Percentiles rank a stretch among this genome's conserved stretches.
These are phyloP conservation scores for Keiferia lycopersicella DNA, from an alignment of 2,888 invertebrate genomes.

Conservation along the genomic window DNA sequence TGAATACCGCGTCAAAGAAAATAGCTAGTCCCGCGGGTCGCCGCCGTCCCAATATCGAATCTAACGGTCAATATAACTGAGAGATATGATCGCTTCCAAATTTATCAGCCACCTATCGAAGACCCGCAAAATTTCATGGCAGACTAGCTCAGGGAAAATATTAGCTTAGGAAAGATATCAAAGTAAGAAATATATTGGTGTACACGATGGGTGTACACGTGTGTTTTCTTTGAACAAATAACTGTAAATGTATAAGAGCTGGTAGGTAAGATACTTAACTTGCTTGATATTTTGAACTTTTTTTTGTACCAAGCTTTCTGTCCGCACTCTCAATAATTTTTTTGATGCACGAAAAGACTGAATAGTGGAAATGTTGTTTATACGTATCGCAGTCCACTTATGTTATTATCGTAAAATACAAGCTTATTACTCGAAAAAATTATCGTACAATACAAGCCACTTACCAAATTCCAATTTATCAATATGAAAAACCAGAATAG, in stretches of 20 bases:
- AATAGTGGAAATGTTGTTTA: too few relatives aligned
- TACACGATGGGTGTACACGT: too few relatives aligned
- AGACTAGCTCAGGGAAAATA: constrained; percentile 40
- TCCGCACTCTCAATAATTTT: too few relatives aligned
- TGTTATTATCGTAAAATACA: too few relatives aligned
- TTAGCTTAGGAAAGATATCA: constrained; percentile 44
- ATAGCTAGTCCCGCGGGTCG: constrained; percentile 31
- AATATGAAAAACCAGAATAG: too few relatives aligned
- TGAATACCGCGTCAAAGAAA: constrained; percentile 39
- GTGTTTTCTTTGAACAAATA: constrained; percentile 27
- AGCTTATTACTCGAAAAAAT: too few relatives aligned
- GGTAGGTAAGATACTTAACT: neutral
- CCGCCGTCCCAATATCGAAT: constrained; percentile 46
- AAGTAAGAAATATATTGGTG: constrained; percentile 21
- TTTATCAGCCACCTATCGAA: constrained; percentile 56
- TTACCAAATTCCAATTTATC: too few relatives aligned
- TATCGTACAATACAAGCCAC: too few relatives aligned
- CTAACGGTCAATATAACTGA: constrained; percentile 64
- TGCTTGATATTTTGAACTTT: neutral
- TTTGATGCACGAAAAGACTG: too few relatives aligned
- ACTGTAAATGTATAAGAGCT: neutral
- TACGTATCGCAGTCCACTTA: too few relatives aligned
- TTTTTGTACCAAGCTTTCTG: too few relatives aligned
- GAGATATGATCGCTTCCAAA: constrained; percentile 57
- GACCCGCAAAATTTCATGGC: constrained; percentile 54